Conservation (phyloP, 1,140 invertebrate genomes). For the Sycophila sp. region DNA sequence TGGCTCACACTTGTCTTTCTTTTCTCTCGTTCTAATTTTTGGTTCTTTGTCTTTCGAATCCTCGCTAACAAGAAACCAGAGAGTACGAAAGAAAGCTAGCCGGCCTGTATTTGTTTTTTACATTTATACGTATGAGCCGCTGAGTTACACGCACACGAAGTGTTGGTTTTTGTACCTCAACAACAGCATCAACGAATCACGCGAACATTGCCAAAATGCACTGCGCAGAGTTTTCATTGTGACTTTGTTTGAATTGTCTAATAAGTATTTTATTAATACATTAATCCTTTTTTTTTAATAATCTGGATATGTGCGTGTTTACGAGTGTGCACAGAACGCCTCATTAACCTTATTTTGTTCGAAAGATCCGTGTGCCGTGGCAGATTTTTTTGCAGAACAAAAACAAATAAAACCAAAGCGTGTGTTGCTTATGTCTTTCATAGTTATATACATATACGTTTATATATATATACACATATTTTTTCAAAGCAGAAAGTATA, state of each 20-base stretch:
- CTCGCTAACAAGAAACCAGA: not conserved
- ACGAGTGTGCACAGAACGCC: not conserved
- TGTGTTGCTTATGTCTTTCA: constrained; percentile 9
- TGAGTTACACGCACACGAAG: not conserved
- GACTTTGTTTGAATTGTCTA: constrained; percentile 26
- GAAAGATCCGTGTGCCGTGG: not conserved
- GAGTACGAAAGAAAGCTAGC: not conserved
- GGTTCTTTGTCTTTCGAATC: too few relatives aligned
- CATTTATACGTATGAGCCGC: not conserved
- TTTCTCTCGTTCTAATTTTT: too few relatives aligned
- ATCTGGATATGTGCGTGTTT: not conserved
- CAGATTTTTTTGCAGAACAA: constrained; percentile 1
- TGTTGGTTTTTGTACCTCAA: not conserved
- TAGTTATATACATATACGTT: not conserved
- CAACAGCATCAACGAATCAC: not conserved
- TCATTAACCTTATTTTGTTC: not conserved
- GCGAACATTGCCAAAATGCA: constrained; percentile 16
- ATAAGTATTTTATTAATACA: not conserved
- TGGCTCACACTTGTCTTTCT: not conserved
- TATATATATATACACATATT: not conserved
- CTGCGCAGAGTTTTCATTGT: constrained; percentile 34
- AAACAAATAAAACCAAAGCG: too few relatives aligned
- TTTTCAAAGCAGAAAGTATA: not conserved
- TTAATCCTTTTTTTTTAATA: not conserved
- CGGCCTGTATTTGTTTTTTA: not conserved